Evolutionary conservation across 2,888 invertebrate species (phyloP), one percentile per base, ranked within the genome.

Genomic region (Microdon myrmicae): DNA sequence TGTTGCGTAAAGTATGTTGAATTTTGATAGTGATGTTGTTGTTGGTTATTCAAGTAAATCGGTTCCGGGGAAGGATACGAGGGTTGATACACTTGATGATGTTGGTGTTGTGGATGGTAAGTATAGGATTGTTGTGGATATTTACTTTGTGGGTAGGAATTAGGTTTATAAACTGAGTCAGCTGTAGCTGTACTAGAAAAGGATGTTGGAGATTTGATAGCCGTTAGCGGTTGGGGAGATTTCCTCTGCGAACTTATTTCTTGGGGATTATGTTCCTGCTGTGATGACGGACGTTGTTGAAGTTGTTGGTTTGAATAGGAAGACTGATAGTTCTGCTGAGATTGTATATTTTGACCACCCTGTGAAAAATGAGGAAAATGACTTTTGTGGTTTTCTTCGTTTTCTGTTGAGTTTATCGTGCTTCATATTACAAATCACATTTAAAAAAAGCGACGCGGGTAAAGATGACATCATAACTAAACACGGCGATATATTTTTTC

Each of bases 41-140:
- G 39, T 9, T 64, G 60, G n/a, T 69, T 60, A 26, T 69, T 69
- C 2, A 69, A 68, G n/a, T 60, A 60, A 37, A 71, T 71, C 23
- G 49, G 51, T 32, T 54, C 54, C 6, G 69, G 71, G 43, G 56
- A 54, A 12, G 54, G 68, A 54, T 67, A 51, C 22, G 51, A 44
- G 28, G 59, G 32, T 70, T 70, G 67, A 35, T 43, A 44, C 19
- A 41, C 64, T 47, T 68, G 66, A 31, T 71, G 67, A 45, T 70
- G 70, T 37, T 67, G 68, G 16, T 60, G 68, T 25, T 34, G 41
- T 10, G 43, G 31, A 43, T 58, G 58, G 28, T 67, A 58, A 13
- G 56, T 49, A 37, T 68, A 56, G 48, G 58, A 49, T 51, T 58
- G 61, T 28, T 54, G 45, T 26, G 31, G 64, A 31, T 60, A 66